These are phyloP conservation scores for Montifringilla adamsi DNA, from an alignment of 2,113 vertebrate species.

Conservation along the genomic window DNA sequence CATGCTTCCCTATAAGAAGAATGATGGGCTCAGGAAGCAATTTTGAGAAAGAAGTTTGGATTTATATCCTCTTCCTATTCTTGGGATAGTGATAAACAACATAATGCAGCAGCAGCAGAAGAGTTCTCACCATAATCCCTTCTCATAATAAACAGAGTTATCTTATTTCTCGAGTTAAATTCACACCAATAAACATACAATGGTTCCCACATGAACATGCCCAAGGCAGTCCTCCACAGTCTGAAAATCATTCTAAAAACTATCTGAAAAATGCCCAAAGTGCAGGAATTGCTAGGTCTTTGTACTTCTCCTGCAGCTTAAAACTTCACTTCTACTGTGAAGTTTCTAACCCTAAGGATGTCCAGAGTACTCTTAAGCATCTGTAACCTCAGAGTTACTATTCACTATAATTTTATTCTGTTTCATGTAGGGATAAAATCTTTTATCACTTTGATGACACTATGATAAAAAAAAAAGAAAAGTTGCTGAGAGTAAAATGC, in stretches of 20 bases:
- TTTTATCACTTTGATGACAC: neutral
- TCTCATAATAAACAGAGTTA: slow-evolving; percentile 31
- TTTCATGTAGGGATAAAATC: neutral
- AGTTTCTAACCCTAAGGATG: neutral
- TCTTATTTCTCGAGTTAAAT: slow-evolving; percentile 6
- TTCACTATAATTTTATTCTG: neutral
- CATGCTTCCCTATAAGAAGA: neutral
- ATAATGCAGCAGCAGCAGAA: neutral
- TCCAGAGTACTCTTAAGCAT: neutral
- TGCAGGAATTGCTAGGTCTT: neutral
- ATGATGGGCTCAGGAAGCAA: neutral
- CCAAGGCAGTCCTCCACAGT: neutral
- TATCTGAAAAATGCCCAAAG: neutral
- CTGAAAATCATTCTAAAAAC: neutral
- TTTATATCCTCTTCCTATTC: neutral
- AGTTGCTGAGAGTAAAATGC: neutral
- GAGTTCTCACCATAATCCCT: neutral
- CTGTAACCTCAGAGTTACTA: neutral
- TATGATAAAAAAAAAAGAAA: neutral
- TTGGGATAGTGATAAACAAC: neutral
- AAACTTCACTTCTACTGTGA: neutral
- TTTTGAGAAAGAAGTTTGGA: neutral
- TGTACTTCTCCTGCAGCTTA: neutral
- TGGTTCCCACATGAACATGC: slow-evolving; percentile 27
- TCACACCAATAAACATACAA: neutral